phyloP scores from a whole-genome alignment of 2,797 vertebrate genomes.

The Semaprochilodus insignis region DNA sequence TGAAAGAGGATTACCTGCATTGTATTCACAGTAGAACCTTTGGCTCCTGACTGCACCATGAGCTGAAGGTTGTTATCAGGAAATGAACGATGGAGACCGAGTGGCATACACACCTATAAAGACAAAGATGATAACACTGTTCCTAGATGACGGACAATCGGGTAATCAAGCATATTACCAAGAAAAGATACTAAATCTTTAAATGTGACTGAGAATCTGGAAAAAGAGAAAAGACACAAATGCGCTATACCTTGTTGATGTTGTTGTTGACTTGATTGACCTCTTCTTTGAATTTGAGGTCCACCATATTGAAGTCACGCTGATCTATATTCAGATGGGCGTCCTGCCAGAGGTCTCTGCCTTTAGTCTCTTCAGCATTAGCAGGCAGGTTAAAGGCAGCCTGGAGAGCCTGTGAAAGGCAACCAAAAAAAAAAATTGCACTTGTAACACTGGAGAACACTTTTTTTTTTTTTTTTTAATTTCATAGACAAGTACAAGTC shows the following conservation, averaged over 20 bases:
- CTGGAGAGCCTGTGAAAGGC: conserved; percentile 82
- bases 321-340: conserved; percentile 94
- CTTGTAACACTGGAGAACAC: neutral
- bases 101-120: conserved; percentile 91
- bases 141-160: too few species aligned
- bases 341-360: conserved; percentile 89
- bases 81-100: conserved; percentile 91
- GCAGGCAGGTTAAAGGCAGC: conserved; percentile 87
- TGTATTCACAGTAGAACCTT: conserved; percentile 97
- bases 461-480: too few species aligned
- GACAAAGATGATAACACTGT: neutral
- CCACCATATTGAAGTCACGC: conserved; percentile 92
- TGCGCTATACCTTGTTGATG: conserved; percentile 88
- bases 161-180: neutral
- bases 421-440: neutral
- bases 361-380: conserved; percentile 74
- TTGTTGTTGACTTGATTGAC: conserved; percentile 94
- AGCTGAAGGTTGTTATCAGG: conserved; percentile 97
- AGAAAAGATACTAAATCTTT: neutral
- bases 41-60: conserved; percentile 98
- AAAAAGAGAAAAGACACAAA: neutral
- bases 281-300: conserved; percentile 96
- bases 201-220: too few species aligned
- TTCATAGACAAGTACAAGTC: too few species aligned
- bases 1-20: conserved; percentile 87